A percentile compares a stretch with the other conserved stretches of the same genome.
Evolutionary conservation across 2,888 invertebrate species (phyloP).

Genomic region (Reticulitermes lucifugus): DNA sequence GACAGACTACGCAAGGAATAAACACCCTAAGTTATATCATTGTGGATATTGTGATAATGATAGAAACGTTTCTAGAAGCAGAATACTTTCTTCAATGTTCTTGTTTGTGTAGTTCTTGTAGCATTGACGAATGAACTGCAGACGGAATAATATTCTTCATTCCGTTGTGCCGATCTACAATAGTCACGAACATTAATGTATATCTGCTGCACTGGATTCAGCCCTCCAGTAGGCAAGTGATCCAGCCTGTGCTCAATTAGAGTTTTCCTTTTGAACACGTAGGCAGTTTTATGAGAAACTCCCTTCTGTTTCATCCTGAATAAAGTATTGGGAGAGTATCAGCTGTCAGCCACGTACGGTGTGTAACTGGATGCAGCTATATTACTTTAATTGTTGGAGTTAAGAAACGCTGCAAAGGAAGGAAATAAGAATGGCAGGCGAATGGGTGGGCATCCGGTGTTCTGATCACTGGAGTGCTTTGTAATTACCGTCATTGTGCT

Average conservation of each 20-base stretch:
- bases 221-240: not conserved
- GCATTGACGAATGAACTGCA: no score
- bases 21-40: no score
- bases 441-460: not conserved
- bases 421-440: not conserved
- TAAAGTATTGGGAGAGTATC: not conserved
- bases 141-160: no score
- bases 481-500: slow-evolving; percentile 43
- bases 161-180: no score
- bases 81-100: no score
- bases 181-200: not conserved
- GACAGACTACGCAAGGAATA: no score
- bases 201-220: not conserved
- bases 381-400: slow-evolving; percentile 45
- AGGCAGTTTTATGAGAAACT: not conserved
- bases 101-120: no score
- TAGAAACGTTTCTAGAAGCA: no score
- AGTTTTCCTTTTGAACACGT: not conserved
- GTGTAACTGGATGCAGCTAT: slow-evolving; percentile 10
- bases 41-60: no score
- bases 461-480: slow-evolving; percentile 41
- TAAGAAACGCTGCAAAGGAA: slow-evolving; percentile 1
- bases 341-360: not conserved
- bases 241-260: not conserved
- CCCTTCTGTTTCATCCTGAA: not conserved